phyloP scores from a whole-genome alignment of 2,113 vertebrate genomes.

The Calidris pygmaea region DNA sequence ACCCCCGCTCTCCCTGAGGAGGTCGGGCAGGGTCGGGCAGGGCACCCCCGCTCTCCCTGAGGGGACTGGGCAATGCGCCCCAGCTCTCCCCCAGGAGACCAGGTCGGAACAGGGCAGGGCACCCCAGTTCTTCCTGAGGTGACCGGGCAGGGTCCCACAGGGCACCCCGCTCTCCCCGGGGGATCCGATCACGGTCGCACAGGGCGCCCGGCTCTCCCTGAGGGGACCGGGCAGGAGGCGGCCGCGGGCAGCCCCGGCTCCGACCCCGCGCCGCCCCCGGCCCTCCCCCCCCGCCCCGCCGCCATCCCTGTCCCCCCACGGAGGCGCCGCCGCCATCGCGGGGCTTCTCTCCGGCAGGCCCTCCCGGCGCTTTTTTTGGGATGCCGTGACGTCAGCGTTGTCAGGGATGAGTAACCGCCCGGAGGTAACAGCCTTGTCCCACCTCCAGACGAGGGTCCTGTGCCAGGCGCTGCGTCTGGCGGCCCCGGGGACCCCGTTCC shows the following conservation, averaged over 20 bases:
- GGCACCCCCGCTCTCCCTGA: neutral
- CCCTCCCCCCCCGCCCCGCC: neutral
- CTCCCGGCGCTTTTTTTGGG: conserved; percentile 44
- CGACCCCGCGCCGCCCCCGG: neutral
- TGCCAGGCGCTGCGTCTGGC: neutral
- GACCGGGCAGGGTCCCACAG: neutral
- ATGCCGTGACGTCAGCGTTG: conserved; percentile 65
- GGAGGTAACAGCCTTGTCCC: neutral
- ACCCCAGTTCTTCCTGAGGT: neutral
- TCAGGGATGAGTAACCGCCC: conserved; percentile 69
- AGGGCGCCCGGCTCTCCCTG: neutral
- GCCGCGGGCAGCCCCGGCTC: neutral
- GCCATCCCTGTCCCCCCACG: neutral
- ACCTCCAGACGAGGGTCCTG: neutral
- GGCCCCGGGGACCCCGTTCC: neutral
- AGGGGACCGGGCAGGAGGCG: neutral
- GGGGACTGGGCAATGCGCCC: too few relatives aligned
- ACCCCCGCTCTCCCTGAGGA: neutral
- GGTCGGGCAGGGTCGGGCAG: neutral
- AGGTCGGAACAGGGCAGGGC: neutral
- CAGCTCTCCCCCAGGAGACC: too few relatives aligned
- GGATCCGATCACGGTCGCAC: too few relatives aligned
- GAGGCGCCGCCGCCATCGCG: neutral
- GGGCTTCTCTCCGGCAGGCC: neutral
- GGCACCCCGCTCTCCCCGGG: neutral